These are phyloP conservation scores for Neomorphus geoffroyi DNA, from an alignment of 2,797 vertebrate species.

Conservation along the genomic window DNA sequence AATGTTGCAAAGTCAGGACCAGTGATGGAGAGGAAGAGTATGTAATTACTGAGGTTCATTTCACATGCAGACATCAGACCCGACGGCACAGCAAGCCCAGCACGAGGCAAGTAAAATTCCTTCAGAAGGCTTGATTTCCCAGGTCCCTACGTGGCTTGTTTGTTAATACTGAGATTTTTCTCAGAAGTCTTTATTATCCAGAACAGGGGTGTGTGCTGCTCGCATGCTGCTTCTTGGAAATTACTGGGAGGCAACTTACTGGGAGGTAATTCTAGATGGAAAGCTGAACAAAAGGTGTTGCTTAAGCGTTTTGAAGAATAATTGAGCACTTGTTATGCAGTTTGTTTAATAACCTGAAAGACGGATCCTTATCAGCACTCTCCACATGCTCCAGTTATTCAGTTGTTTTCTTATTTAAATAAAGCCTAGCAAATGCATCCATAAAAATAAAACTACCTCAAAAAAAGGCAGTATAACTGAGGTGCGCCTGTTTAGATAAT, in stretches of 20 bases:
- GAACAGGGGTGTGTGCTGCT: conserved; percentile 36
- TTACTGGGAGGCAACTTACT: conserved; percentile 42
- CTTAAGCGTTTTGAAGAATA: conserved; percentile 44
- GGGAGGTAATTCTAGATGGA: conserved; percentile 52
- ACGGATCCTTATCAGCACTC: conserved; percentile 54
- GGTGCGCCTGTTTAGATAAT: background rate
- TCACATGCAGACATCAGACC: background rate
- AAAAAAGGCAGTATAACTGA: background rate
- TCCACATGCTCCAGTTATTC: conserved; percentile 48
- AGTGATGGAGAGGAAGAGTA: background rate
- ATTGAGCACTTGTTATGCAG: conserved; percentile 37
- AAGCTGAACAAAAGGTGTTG: conserved; percentile 59
- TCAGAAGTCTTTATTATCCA: conserved; percentile 59
- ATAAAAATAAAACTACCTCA: conserved; percentile 38
- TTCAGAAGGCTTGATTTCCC: conserved; percentile 15
- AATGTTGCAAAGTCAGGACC: background rate
- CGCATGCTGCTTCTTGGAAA: conserved; percentile 60
- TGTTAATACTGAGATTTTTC: conserved; percentile 39
- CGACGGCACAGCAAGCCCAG: background rate
- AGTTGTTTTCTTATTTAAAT: conserved; percentile 49
- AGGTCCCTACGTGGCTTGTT: background rate
- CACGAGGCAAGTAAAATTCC: background rate
- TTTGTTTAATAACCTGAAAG: conserved; percentile 51
- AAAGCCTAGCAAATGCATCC: conserved; percentile 1
- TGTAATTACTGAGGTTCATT: background rate